Base-by-base conservation (phyloP, 2,888 invertebrate genomes). In the Cerastis leucographa region DNA sequence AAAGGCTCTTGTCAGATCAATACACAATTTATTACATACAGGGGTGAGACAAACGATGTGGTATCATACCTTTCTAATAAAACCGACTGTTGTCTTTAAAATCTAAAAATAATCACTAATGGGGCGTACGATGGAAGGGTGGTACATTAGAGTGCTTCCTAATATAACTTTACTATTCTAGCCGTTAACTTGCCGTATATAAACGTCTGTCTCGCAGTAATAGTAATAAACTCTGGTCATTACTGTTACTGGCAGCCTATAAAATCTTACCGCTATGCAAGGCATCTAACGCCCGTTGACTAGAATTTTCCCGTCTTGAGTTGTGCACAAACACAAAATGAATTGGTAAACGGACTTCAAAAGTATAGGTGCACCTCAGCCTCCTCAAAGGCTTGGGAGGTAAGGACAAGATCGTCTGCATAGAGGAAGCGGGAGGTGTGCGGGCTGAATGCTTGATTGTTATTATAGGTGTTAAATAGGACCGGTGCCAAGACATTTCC, bases 181-280 rank as follows among this genome's bases (percentile, higher is more conserved):
- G 35, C 67, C 66, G 61, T 67, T 67, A 80, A 56, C 46, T 56
- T 22, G 61, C 19, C 35, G 44, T 64, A 64, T 56, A 68, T 64
- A 64, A 79, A 80, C 56, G 68, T 59, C 22, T 68, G 19, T 42
- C 62, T 59, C 25, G 46, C 29, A 49, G 67, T 67, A 69, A 64
- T 72, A 75, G 59, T 51, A 71, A 62, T 74, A 68, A 59, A 72
- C 17, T 70, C 25, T 11, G 46, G 70, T 44, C 75, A 75, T 79
- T 68, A 75, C 67, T 66, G 54, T 81, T 69, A 79, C 67, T 81
- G 89, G 68, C 75, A 66, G 35, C 75, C 68, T 64, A 79, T 71
- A 68, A 71, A 76, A 71, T 97, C 35, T 75, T 81, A 81, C 81
- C 67, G 75, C 81, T 81, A 68, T 81, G 75, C 56, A 80, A 80